phyloP scores from a whole-genome alignment of 2,888 invertebrate genomes.

The Apodemia zela region DNA sequence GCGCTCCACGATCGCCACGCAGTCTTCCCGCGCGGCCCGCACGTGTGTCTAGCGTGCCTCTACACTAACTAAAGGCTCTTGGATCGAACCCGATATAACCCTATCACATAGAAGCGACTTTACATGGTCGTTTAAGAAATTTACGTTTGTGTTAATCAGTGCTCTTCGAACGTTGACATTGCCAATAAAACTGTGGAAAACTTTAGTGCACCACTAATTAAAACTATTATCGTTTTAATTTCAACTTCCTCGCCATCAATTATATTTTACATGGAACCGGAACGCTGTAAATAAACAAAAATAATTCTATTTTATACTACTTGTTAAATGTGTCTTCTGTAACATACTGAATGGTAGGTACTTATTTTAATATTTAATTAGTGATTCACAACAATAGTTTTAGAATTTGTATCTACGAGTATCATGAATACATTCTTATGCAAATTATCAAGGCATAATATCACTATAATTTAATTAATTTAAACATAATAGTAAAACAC shows the following conservation, averaged over 20 bases:
- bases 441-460: not conserved
- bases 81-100: slow-evolving; percentile 45
- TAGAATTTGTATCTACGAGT: not conserved
- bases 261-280: slow-evolving; percentile 65
- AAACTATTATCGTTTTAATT: slow-evolving; percentile 68
- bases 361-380: slow-evolving; percentile 19
- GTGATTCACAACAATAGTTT: not conserved
- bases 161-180: slow-evolving; percentile 37
- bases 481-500: not conserved
- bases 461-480: not conserved
- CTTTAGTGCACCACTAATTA: slow-evolving; percentile 62
- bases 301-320: slow-evolving; percentile 45
- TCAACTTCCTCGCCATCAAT: slow-evolving; percentile 67
- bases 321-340: slow-evolving; percentile 53
- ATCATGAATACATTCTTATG: not conserved
- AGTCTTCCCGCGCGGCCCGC: slow-evolving; percentile 78
- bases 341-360: slow-evolving; percentile 69
- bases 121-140: slow-evolving; percentile 1
- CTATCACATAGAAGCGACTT: slow-evolving; percentile 26
- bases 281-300: slow-evolving; percentile 63
- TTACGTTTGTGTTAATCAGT: slow-evolving; percentile 45
- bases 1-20: slow-evolving; percentile 70
- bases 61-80: slow-evolving; percentile 50
- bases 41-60: slow-evolving; percentile 71
- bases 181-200: slow-evolving; percentile 24